Conservation (phyloP, 2,888 invertebrate genomes). For the Pammene fasciana region DNA sequence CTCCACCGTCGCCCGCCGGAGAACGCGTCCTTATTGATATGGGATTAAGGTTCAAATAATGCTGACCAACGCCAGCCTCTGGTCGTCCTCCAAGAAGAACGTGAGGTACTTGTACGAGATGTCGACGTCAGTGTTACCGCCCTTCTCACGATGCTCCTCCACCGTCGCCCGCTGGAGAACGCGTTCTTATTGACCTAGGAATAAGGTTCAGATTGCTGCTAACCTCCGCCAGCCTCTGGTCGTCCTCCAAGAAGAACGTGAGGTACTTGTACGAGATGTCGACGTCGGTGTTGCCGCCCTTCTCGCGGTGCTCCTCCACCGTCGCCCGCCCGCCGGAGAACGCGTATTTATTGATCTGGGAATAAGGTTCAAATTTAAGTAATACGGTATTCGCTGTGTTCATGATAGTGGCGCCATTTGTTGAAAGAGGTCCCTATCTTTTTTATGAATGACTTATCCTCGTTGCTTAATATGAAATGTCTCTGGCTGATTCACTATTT, state of each 20-base stretch:
- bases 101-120: constrained; percentile 96
- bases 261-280: constrained; percentile 98
- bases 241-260: constrained; percentile 97
- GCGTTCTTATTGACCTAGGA: constrained; percentile 95
- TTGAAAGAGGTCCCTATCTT: too few relatives aligned
- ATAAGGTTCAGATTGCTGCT: constrained; percentile 28
- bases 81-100: constrained; percentile 98
- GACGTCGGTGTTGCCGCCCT: constrained; percentile 97
- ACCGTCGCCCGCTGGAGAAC: constrained; percentile 98
- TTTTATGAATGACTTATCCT: too few relatives aligned
- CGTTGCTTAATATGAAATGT: too few relatives aligned
- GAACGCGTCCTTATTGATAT: constrained; percentile 98
- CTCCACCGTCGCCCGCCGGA: constrained; percentile 96
- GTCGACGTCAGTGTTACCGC: constrained; percentile 98
- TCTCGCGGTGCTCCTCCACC: constrained; percentile 93
- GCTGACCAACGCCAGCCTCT: constrained; percentile 88
- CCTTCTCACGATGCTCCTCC: constrained; percentile 94
- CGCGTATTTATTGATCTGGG: constrained; percentile 95
- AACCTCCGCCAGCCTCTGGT: constrained; percentile 91
- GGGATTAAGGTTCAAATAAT: constrained; percentile 43
- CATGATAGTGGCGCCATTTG: too few relatives aligned
- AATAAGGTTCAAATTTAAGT: constrained; percentile 32
- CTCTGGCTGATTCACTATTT: too few relatives aligned
- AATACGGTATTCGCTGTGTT: too few relatives aligned
- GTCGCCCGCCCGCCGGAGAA: constrained; percentile 98